Evolutionary conservation across 2,113 vertebrate genomes (phyloP), one percentile per base, ranked within the genome.

Genomic region (Electrona antarctica): DNA sequence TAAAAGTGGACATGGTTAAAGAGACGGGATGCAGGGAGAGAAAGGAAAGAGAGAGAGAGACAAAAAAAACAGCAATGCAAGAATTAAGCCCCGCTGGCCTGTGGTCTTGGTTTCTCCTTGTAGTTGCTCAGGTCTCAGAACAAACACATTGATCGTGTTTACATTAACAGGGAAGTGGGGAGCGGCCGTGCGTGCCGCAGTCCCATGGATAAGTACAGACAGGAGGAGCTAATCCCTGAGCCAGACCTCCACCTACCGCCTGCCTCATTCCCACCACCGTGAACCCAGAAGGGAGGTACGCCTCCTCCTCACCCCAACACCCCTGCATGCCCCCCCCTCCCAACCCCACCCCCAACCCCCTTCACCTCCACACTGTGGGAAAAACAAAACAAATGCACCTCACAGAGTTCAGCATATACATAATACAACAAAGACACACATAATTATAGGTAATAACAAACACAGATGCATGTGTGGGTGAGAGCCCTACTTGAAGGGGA

Each of bases 61-160:
- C 1, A 64, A 81, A 77, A 52, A 52, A 78, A 65, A 15, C 11
- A n/a, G 21, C 8, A n/a, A 12, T 21, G 62, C 29, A 57, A 47
- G 45, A 76, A 58, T 70, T 58, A 46, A 47, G 78, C 79, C 73
- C 80, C 48, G 47, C 11, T 54, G 63, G 60, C 71, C 72, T 45
- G 78, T 58, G 64, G 67, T 77, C 83, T 79, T 64, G 67, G 72
- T 66, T 74, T 68, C 69, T 67, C 55, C 71, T 81, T 62, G 81
- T 77, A 71, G 80, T 69, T 72, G 80, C 63, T 79, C 78, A 74
- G 79, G 83, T 71, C 78, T 84, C 76, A 80, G 82, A 83, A 85
- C 83, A 87, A 88, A 89, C 85, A 71, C 89, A 93, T 92, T 84
- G 92, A 93, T 93, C 79, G 76, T 90, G 86, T 92, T 89, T 88